Base-by-base conservation (phyloP, 2,888 invertebrate species). In the Odontomyia ornata region DNA sequence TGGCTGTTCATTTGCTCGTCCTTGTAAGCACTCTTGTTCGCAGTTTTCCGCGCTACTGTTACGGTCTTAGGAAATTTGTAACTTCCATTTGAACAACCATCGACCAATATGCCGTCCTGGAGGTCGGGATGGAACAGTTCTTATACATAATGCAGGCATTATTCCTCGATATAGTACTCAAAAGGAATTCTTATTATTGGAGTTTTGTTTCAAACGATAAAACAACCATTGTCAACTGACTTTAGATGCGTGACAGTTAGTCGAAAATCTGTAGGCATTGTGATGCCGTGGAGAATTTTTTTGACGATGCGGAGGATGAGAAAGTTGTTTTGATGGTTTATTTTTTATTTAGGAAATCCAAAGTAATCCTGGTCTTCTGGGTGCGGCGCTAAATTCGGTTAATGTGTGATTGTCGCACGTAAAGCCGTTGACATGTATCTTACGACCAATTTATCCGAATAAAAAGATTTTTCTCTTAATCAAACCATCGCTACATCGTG, bases 131-230 rank as follows among this genome's bases (percentile, higher is more conserved):
- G 46, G 25, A 69, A 47, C 7, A 47, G 46, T 47, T 69, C 69
- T 69, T 47, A 69, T 69, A 46, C 69, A 69, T 69, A 69, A 69
- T 69, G 46, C 23, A 69, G 46, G 23, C 18, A 69, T 69, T 69
- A 28, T 47, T 69, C 46, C 5, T 18, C 46, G 52, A 52, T 46
- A 46, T 18, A 67, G 46, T 43, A 21, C 46, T 23, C 21, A 30
- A 64, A 5, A 30, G 13, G 30, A 67, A 46, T 67, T 67, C 43
- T 36, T 27, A 43, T 67, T 67, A 46, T 46, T 67, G 23, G 67
- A 21, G 46, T 46, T 67, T 46, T 23, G n/a, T 46, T 64, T 15
- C 9, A 18, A 25, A 13, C 23, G 25, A 25, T 60, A 60, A 21
- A 27, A 64, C 64, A 64, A 25, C 21, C 30, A 28, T 64, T 60